Evolutionary conservation across 2,888 invertebrate species (phyloP), one percentile per base, ranked within the genome.

Genomic region (Mycalesis mineus): DNA sequence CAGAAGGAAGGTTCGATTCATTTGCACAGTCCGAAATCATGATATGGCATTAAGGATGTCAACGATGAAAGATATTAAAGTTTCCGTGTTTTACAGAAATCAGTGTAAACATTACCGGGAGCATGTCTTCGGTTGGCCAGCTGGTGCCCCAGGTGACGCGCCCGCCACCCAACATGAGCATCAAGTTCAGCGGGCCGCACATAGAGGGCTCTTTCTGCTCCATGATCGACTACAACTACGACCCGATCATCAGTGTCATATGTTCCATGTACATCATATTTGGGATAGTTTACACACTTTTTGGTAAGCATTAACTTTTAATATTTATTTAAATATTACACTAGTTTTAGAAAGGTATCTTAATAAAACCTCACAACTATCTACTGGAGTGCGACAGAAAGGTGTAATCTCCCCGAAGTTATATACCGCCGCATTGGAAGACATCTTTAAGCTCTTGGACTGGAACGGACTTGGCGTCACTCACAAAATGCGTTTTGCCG

Each of bases 271-370:
- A 94, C 75, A 92, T 95, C 67, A 91, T 95, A 41, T 95, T 96
- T 82, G 96, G 96, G 60, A 92, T 96, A 67, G 92, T 96, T 58
- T 96, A 96, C 78, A 95, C 95, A 63, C 91, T 96, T 65, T 94
- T 95, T 78, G 96, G 96, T 95, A 84, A 92, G 93, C 89, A 6
- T 47, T 5, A n/a, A n/a, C 7, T 14, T 7, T 33, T 7, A 6
- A 2, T 9, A 9, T 33, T 33, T 9, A 2, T 33, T 33, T 33
- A n/a, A n/a, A n/a, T n/a, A n/a, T n/a, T n/a, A n/a, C n/a, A n/a
- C n/a, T n/a, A n/a, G n/a, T n/a, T n/a, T n/a, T n/a, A n/a, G n/a
- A n/a, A n/a, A n/a, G n/a, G n/a, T n/a, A n/a, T n/a, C n/a, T n/a
- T n/a, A n/a, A n/a, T n/a, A n/a, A n/a, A n/a, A n/a, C n/a, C n/a